Base-by-base conservation (phyloP, 2,888 invertebrate species). In the Lasioglossum pauxillum region DNA sequence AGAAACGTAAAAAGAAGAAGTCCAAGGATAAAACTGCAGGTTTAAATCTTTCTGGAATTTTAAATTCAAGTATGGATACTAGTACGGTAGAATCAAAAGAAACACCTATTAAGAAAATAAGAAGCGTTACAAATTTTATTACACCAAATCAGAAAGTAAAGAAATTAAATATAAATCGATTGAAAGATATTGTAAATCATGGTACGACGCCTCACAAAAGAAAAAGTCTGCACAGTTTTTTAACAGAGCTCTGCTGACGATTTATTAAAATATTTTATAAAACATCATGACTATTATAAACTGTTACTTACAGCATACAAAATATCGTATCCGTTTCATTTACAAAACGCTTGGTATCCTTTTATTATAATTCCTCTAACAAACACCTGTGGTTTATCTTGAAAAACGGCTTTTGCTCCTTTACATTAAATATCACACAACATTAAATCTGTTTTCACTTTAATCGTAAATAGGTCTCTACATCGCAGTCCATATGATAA, bases 21-120 rank as follows among this genome's bases (percentile, higher is more conserved):
- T 92, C 90, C 27, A 95, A 93, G 86, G 95, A 96, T 85, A 95
- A 93, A 91, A 95, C 94, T 78, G 95, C 95, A 80, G 96, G 96
- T 69, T 93, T 96, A 75, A 95, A 95, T 81, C 82, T 94, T 86
- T 89, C 92, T n/a, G 82, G 77, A 41, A 64, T 53, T 75, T 73
- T 46, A 83, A 67, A 84, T 44, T 78, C 78, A 10, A 57, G 46
- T 19, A 67, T 57, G 35, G 78, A 78, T 78, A 78, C 41, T 72
- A 75, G 46, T 27, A 19, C 10, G 49, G 60, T 78, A 74, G 85
- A 74, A 35, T 60, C 74, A 38, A 78, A 74, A 41, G 74, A 75
- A 57, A 76, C 14, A 16, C 83, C 75, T 16, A 78, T 78, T 16
- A 90, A 82, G 80, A 88, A 85, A 81, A 67, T 71, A 74, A 71